A percentile compares a stretch with the other conserved stretches of the same genome.
Evolutionary conservation across 30 jellyfish, hydroid and myxozoan species (phyloP).

Genomic region (Haliclystus octoradiatus): DNA sequence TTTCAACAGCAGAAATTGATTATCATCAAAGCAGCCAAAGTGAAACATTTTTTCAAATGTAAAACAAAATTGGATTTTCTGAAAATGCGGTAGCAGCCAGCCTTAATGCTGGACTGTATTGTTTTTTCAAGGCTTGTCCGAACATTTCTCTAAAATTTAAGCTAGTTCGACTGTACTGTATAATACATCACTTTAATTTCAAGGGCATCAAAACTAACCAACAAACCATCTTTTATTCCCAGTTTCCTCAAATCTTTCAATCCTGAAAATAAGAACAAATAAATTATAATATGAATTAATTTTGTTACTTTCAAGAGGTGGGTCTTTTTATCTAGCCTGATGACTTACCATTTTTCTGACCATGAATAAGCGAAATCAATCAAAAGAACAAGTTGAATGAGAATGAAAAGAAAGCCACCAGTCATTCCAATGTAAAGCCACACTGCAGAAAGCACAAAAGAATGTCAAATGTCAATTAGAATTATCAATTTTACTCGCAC

Average conservation of each 20-base stretch:
- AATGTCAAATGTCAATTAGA: not conserved
- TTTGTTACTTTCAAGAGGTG: not conserved
- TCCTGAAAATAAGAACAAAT: slow-evolving; percentile 13
- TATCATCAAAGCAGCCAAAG: too few relatives aligned
- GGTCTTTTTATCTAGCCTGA: too few relatives aligned
- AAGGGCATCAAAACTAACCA: slow-evolving; percentile 34
- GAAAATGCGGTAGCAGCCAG: too few relatives aligned
- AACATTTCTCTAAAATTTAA: too few relatives aligned
- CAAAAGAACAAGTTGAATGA: slow-evolving; percentile 59
- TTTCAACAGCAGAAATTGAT: too few relatives aligned
- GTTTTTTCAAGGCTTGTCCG: too few relatives aligned
- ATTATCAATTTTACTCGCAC: too few relatives aligned
- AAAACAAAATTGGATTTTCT: too few relatives aligned
- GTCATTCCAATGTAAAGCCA: slow-evolving; percentile 86
- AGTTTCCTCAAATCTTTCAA: slow-evolving; percentile 55
- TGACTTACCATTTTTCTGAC: slow-evolving; percentile 68
- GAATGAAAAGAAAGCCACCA: slow-evolving; percentile 76
- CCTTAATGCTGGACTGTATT: too few relatives aligned
- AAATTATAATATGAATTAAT: not conserved
- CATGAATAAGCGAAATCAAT: slow-evolving; percentile 81
- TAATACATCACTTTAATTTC: too few relatives aligned
- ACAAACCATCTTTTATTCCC: slow-evolving; percentile 64
- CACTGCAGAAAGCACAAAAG: slow-evolving; percentile 18
- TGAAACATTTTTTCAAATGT: too few relatives aligned
- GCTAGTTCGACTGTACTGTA: too few relatives aligned